A percentile compares a stretch with the other conserved stretches of the same genome.
Evolutionary conservation across 2,113 vertebrate species (phyloP).

Genomic region (Marcusenius ussheri): DNA sequence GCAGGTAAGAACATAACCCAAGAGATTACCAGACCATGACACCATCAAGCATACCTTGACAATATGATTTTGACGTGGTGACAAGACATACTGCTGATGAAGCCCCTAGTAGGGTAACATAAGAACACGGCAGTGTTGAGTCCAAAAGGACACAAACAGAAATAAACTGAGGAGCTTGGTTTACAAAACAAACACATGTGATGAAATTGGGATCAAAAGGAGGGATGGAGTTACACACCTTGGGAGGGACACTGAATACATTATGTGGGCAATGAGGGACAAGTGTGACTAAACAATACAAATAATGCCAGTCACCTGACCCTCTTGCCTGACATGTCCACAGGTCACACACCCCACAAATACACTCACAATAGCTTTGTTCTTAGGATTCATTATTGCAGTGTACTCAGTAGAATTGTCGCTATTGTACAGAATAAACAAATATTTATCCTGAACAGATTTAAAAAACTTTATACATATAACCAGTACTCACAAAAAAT

Average conservation of each 20-base stretch:
- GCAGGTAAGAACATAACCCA: neutral
- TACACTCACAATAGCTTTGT: neutral
- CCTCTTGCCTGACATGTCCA: neutral
- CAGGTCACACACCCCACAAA: neutral
- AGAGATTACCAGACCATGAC: neutral
- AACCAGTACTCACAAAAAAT: neutral
- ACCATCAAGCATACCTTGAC: neutral
- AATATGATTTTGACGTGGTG: neutral
- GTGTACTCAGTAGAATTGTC: neutral
- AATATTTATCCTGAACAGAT: neutral
- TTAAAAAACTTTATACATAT: neutral
- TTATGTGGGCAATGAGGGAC: neutral
- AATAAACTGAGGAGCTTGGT: neutral
- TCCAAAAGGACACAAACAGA: neutral
- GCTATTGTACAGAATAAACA: neutral
- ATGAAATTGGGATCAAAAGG: neutral
- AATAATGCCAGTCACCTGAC: neutral
- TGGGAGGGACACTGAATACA: neutral
- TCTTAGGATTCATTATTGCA: neutral
- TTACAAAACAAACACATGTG: neutral
- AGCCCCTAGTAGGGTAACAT: neutral
- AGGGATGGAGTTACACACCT: neutral
- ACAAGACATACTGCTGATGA: neutral
- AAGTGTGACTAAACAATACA: neutral
- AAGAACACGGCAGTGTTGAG: neutral